These are phyloP conservation scores for Aricia agestis DNA, from an alignment of 1,140 invertebrate species.

Conservation along the genomic window DNA sequence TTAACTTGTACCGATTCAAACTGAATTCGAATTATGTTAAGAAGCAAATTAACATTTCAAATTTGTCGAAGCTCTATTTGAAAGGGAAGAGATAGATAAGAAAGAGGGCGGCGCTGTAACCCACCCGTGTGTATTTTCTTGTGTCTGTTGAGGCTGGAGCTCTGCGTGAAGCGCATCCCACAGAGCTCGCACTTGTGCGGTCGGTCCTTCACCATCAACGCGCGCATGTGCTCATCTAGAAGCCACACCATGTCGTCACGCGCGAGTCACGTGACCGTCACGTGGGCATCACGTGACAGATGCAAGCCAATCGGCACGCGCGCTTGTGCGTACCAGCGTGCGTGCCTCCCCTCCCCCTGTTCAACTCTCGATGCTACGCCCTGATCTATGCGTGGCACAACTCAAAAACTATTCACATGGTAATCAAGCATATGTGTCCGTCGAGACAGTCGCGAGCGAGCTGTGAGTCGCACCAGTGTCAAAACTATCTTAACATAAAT, in stretches of 20 bases:
- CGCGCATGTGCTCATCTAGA: constrained; percentile 77
- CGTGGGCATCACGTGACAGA: neutral
- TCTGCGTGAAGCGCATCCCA: constrained; percentile 85
- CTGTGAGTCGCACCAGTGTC: constrained; percentile 62
- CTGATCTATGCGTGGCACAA: constrained; percentile 61
- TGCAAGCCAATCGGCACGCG: constrained; percentile 46
- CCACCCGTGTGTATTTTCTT: constrained; percentile 88
- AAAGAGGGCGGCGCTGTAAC: constrained; percentile 44
- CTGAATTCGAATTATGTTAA: neutral
- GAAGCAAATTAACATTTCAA: neutral
- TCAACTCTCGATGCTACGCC: constrained; percentile 64
- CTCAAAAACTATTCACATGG: constrained; percentile 76
- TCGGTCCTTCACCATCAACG: constrained; percentile 78
- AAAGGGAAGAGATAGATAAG: neutral
- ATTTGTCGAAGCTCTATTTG: neutral
- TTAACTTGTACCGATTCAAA: neutral
- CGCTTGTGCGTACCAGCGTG: constrained; percentile 48
- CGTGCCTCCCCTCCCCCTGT: constrained; percentile 68
- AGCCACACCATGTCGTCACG: constrained; percentile 59
- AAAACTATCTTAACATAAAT: constrained; percentile 16
- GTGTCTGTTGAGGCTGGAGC: constrained; percentile 88
- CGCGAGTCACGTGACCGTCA: constrained; percentile 3
- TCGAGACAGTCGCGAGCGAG: constrained; percentile 39
- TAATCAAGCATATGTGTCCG: constrained; percentile 61
- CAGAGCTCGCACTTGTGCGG: constrained; percentile 87